Evolutionary conservation across 2,113 vertebrate species (phyloP), one percentile per base, ranked within the genome.

Genomic region (Aleadryas rufinucha): DNA sequence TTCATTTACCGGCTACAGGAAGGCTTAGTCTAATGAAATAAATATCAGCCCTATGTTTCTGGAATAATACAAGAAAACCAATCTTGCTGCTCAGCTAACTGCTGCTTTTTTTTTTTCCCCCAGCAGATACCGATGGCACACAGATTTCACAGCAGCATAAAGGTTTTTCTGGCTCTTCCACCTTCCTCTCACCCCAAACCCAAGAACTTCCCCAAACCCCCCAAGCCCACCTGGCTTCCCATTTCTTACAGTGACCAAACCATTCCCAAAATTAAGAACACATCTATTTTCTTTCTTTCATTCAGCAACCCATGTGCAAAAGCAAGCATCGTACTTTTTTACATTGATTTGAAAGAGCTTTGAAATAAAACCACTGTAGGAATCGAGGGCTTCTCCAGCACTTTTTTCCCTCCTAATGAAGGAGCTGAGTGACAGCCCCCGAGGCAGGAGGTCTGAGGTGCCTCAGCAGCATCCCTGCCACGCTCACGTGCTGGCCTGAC

Each of bases 11-110:
- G 41, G 93, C 60, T 84, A 85, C 71, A 86, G 84, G 66, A 88
- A 92, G 87, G 89, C 91, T 96, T 94, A 77, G 41, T 81, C 81
- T 94, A 96, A 97, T 94, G 75, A 96, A 96, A 94, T 93, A 95
- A 96, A 66, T 95, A 90, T 66, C 86, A 93, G 72, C 44, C 72
- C 42, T 47, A n/a, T 95, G 88, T 84, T 97, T 96, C 71, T 85
- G 49, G 84, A 96, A 66, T 71, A 93, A 87, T 79, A 90, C 85
- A 93, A 80, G 90, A 82, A 87, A 95, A 70, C 54, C 76, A 90
- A 91, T 84, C 77, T 91, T 49, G 75, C 83, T 84, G 92, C 86
- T 93, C 81, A 83, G 87, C 47, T 82, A 83, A 93, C 64, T 76
- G 84, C 66, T 76, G 61, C 7, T 2, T 22, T 28, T 24, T 24